These are phyloP conservation scores for Cerastis leucographa DNA, from an alignment of 2,888 invertebrate species.

Conservation along the genomic window DNA sequence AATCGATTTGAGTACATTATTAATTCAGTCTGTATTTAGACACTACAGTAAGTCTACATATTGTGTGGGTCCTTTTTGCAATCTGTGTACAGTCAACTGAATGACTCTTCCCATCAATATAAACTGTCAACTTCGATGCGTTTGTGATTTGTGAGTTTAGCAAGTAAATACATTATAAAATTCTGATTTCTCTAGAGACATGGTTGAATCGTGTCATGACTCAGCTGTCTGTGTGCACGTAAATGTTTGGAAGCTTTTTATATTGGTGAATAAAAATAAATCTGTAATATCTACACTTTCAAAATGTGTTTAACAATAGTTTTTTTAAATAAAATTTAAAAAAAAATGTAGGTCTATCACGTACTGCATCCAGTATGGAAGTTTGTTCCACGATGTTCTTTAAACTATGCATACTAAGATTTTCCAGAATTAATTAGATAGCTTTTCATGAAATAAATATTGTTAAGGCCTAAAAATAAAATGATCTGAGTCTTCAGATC, in stretches of 20 bases:
- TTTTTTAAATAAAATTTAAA: not conserved
- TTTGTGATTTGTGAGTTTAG: conserved; percentile 33
- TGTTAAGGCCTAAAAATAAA: not conserved
- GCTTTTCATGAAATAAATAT: not conserved
- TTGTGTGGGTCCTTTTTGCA: not conserved
- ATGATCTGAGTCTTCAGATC: not conserved
- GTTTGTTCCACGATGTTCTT: not conserved
- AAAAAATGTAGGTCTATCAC: not conserved
- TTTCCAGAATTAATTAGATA: not conserved
- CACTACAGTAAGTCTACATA: not conserved
- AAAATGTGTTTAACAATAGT: not conserved
- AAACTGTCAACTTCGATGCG: conserved; percentile 7
- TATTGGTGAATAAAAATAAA: not conserved
- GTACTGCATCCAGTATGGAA: not conserved
- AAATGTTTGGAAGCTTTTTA: conserved; percentile 6
- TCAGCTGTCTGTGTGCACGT: not conserved
- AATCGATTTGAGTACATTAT: not conserved
- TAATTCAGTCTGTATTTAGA: not conserved
- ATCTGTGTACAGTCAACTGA: not conserved
- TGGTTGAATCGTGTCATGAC: conserved; percentile 14
- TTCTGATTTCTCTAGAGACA: conserved; percentile 31
- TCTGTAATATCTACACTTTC: not conserved
- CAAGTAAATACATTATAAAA: conserved; percentile 18
- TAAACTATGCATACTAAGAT: not conserved
- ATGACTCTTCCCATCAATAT: not conserved